A percentile compares a stretch with the other conserved stretches of the same genome.
phyloP scores from a whole-genome alignment of 2,113 vertebrate genomes.

The Oxyruncus cristatus region DNA sequence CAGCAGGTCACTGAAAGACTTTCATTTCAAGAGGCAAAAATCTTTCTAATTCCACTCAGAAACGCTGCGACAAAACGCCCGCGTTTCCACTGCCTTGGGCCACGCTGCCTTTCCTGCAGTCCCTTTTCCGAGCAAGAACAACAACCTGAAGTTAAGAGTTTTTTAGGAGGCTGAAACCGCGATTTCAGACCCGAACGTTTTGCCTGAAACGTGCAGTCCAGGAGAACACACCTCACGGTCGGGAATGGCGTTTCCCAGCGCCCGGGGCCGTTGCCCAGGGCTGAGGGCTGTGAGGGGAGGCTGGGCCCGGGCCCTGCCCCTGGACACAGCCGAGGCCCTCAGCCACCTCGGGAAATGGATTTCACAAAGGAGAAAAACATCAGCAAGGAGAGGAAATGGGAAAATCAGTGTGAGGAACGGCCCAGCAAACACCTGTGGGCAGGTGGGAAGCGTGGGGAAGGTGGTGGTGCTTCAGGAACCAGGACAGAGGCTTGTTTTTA shows the following conservation, averaged over 20 bases:
- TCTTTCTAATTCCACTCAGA: background rate
- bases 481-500: background rate
- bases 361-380: background rate
- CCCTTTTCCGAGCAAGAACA: background rate
- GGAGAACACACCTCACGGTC: background rate
- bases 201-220: accelerated
- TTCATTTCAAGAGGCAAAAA: background rate
- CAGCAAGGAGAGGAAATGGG: background rate
- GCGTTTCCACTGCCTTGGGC: background rate
- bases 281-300: background rate
- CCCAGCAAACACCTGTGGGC: accelerated
- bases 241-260: background rate
- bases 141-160: background rate
- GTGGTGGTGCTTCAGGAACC: background rate
- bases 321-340: background rate
- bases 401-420: background rate
- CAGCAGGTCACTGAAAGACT: background rate
- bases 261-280: accelerated
- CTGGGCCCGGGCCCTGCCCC: background rate
- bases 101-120: accelerated
- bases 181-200: background rate
- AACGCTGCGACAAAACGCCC: background rate
- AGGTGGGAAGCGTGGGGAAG: accelerated
- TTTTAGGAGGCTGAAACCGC: background rate
- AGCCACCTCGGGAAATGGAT: background rate